A percentile compares a stretch with the other conserved stretches of the same genome.
Conservation (phyloP, 2,888 invertebrate species). For the Frankliniella intonsa region DNA sequence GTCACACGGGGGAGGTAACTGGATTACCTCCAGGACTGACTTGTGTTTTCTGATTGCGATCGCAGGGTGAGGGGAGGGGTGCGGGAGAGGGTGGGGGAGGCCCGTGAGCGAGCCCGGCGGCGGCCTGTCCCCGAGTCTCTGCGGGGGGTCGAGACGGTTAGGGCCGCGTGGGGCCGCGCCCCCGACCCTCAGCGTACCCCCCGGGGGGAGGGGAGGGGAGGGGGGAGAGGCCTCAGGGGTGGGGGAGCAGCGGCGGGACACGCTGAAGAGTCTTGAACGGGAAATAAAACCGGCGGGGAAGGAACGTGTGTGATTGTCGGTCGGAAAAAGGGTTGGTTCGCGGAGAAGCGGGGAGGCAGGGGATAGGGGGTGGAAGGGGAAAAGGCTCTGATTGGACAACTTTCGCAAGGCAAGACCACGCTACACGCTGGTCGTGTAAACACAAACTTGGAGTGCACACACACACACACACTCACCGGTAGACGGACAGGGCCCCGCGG, state of each 20-base stretch:
- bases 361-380: background rate
- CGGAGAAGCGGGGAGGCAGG: background rate
- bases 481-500: too few relatives aligned
- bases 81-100: background rate
- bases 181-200: too few relatives aligned
- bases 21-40: background rate
- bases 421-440: background rate
- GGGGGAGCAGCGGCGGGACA: background rate
- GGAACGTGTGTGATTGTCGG: background rate
- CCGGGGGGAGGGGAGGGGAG: too few relatives aligned
- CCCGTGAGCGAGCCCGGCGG: background rate
- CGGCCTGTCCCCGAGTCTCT: background rate
- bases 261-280: background rate
- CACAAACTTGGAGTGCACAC: background rate
- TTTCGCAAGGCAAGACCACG: background rate
- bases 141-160: background rate
- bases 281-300: conserved; percentile 5
- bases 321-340: background rate
- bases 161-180: background rate
- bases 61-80: background rate
- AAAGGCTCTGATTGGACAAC: conserved; percentile 5
- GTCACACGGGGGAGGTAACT: background rate
- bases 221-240: too few relatives aligned
- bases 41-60: conserved; percentile 10
- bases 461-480: too few relatives aligned